Base-by-base conservation (phyloP, 2,888 invertebrate genomes). In the Mythimna impura region DNA sequence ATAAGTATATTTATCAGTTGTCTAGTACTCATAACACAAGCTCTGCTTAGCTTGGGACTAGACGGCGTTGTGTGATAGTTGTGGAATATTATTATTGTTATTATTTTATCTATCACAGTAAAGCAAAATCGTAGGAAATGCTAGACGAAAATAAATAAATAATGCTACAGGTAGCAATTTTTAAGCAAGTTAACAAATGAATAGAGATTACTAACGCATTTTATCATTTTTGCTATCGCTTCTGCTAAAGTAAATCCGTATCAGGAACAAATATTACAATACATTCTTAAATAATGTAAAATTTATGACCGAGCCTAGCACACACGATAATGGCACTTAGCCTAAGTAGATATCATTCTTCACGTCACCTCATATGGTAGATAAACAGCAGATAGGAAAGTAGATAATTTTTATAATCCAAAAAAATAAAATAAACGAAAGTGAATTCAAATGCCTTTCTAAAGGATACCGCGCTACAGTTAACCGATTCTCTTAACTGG, bases 311-410 rank as follows among this genome's bases (percentile, higher is more conserved):
- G 2, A 64, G 14, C 30, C 36, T 2, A 60, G 47, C 58, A 25
- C 66, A 76, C 62, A 10, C 47, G 60, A 62, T 77, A 81, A 60
- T 52, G 7, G 25, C n/a, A 58, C 43, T 52, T 34, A 66, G 66
- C 36, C 8, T 73, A 69, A 60, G 54, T 55, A 64, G 60, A 82
- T 80, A 81, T 43, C 34, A 64, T 69, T 64, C n/a, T 61, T 65
- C 22, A 50, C 54, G 62, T 50, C 69, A 69, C 10, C 20, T 34
- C 30, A 34, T 40, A 66, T 25, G 36, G 20, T 17, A 73, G 50
- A 69, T 69, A 40, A 58, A 62, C 30, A 67, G 20, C 25, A 64
- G 64, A 58, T 66, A 70, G 12, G 9, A 36, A 25, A 7, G 17
- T 34, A 54, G 10, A 52, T 14, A 55, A n/a, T 52, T 52, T 34